These are phyloP conservation scores for Parnassius glacialis DNA, from an alignment of 2,888 invertebrate genomes.

Conservation along the genomic window DNA sequence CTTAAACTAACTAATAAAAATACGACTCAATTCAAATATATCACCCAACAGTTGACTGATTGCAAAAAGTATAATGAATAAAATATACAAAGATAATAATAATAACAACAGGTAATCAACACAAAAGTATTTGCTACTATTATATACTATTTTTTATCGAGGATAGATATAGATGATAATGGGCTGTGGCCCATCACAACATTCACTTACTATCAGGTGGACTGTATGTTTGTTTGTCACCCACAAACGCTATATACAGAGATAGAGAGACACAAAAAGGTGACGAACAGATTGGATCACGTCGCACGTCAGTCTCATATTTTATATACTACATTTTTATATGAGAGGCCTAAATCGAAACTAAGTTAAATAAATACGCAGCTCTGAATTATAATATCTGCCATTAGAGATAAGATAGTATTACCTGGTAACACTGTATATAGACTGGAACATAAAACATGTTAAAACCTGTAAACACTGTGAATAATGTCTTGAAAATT, in stretches of 20 bases:
- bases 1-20: too few relatives aligned
- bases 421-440: slow-evolving; percentile 18
- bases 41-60: too few relatives aligned
- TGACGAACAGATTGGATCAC: background rate
- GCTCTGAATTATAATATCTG: slow-evolving; percentile 10
- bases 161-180: background rate
- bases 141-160: background rate
- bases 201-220: too few relatives aligned
- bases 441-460: background rate
- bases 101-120: too few relatives aligned
- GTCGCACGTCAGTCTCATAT: background rate
- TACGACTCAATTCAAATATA: too few relatives aligned
- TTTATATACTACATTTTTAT: background rate
- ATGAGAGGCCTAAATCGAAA: background rate
- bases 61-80: too few relatives aligned
- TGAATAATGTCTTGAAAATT: background rate
- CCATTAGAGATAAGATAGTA: slow-evolving; percentile 15
- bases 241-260: too few relatives aligned
- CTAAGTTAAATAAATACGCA: slow-evolving; percentile 16
- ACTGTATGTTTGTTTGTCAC: too few relatives aligned
- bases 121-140: too few relatives aligned
- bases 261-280: background rate
- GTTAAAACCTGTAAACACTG: slow-evolving; percentile 9
- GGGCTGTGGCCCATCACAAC: too few relatives aligned
- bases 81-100: too few relatives aligned